Percentiles rank a stretch among this genome's conserved stretches.
Conservation (phyloP, 2,888 invertebrate genomes). For the Chrysodeixis includens region DNA sequence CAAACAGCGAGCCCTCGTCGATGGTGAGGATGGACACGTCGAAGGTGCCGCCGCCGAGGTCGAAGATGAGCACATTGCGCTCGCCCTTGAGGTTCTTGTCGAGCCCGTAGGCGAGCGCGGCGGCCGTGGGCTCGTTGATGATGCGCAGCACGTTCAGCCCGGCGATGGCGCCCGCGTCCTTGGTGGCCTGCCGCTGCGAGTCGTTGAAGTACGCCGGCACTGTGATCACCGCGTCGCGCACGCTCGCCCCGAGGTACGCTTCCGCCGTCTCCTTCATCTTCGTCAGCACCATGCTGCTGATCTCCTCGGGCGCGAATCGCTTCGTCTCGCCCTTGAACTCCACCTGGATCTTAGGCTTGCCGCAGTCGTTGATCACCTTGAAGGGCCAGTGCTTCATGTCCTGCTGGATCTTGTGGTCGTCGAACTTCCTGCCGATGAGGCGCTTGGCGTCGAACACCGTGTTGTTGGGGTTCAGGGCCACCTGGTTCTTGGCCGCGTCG, state of each 20-base stretch:
- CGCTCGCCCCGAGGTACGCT: conserved; percentile 91
- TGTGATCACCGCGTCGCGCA: conserved; percentile 93
- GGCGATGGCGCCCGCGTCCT: conserved; percentile 96
- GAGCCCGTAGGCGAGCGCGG: conserved; percentile 95
- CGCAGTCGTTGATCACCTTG: conserved; percentile 90
- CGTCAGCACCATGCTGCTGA: conserved; percentile 93
- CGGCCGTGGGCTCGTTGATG: conserved; percentile 97
- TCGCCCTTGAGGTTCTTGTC: conserved; percentile 93
- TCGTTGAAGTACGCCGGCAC: conserved; percentile 95
- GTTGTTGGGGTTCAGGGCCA: conserved; percentile 92
- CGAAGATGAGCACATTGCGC: conserved; percentile 93
- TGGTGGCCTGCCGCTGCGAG: conserved; percentile 94
- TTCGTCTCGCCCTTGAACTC: conserved; percentile 91
- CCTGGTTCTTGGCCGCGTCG: conserved; percentile 92
- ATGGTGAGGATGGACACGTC: conserved; percentile 97
- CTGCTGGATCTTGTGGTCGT: conserved; percentile 92
- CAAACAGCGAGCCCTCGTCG: conserved; percentile 95
- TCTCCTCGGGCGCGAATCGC: conserved; percentile 91
- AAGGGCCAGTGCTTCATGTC: conserved; percentile 97
- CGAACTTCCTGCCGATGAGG: conserved; percentile 93
- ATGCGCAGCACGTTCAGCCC: conserved; percentile 96
- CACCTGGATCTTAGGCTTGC: conserved; percentile 92
- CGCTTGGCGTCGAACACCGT: conserved; percentile 94
- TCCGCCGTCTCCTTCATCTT: conserved; percentile 95
- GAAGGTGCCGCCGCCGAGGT: conserved; percentile 95